Evolutionary conservation across 2,888 invertebrate genomes (phyloP).

Genomic region (Caenorhabditis wallacei): DNA sequence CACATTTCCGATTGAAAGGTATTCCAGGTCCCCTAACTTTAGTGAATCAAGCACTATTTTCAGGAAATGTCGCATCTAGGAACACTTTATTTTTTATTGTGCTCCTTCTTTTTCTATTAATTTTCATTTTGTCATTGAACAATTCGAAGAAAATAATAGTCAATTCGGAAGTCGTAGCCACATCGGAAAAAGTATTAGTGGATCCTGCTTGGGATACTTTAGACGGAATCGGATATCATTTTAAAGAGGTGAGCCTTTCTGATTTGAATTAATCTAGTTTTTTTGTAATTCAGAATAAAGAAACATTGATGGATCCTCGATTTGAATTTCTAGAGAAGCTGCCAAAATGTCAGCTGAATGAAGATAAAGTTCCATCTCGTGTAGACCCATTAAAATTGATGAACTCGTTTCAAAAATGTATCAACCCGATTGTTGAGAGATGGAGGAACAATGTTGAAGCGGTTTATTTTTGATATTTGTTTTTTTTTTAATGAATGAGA

Average conservation of each 20-base stretch:
- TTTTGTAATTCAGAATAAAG: not conserved
- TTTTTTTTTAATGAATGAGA: not conserved
- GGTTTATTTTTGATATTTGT: not conserved
- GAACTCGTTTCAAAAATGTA: constrained; percentile 29
- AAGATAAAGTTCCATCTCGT: not conserved
- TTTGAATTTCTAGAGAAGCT: constrained; percentile 16
- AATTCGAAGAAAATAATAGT: not conserved
- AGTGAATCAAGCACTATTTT: not conserved
- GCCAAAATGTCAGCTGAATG: not conserved
- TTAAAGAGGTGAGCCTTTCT: constrained; percentile 8
- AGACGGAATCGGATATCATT: constrained; percentile 18
- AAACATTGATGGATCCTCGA: constrained; percentile 16
- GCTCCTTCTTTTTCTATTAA: not conserved
- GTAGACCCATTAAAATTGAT: constrained; percentile 12
- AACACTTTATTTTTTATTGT: not conserved
- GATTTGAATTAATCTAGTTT: too few species aligned
- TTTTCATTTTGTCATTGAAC: not conserved
- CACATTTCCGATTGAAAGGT: not conserved
- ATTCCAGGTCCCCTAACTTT: not conserved
- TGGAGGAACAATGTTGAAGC: constrained; percentile 27
- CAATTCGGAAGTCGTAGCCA: not conserved
- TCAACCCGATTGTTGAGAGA: constrained; percentile 20
- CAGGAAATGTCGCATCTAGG: not conserved
- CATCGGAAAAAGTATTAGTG: not conserved
- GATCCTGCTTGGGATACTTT: constrained; percentile 9